These are phyloP conservation scores for Trichomycterus rosablanca DNA, from an alignment of 2,113 vertebrate species.

Conservation along the genomic window DNA sequence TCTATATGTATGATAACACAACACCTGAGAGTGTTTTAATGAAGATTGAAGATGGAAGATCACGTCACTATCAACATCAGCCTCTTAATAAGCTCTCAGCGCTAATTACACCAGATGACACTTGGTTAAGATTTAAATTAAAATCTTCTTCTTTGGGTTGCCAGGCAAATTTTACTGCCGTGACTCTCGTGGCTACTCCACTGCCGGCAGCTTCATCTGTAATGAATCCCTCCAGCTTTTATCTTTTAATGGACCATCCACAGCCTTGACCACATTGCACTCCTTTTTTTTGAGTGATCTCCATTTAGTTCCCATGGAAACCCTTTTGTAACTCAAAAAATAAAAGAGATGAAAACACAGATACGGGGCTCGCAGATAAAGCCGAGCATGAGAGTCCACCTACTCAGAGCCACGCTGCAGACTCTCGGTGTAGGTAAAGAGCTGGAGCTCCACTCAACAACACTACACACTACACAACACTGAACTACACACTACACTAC, in stretches of 20 bases:
- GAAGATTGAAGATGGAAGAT: too few species aligned
- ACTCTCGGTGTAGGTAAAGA: conserved; percentile 42
- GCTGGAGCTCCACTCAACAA: too few species aligned
- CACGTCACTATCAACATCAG: too few species aligned
- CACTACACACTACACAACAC: too few species aligned
- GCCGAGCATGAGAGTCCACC: conserved; percentile 45
- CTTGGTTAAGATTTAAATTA: background rate
- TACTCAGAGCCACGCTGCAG: conserved; percentile 40
- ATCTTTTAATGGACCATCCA: conserved; percentile 20
- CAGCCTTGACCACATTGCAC: conserved; percentile 24
- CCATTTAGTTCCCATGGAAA: conserved; percentile 61
- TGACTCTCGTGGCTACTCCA: conserved; percentile 34
- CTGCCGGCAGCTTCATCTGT: conserved; percentile 13
- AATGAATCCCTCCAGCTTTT: conserved; percentile 8
- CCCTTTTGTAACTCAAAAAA: conserved; percentile 43
- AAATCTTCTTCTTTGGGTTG: background rate
- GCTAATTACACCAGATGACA: too few species aligned
- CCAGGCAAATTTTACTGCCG: background rate
- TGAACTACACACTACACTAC: too few species aligned
- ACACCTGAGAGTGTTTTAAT: too few species aligned
- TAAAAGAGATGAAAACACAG: conserved; percentile 38
- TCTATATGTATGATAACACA: too few species aligned
- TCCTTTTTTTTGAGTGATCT: conserved; percentile 35
- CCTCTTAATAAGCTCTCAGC: too few species aligned
- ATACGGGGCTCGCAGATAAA: conserved; percentile 22